Percentiles rank a stretch among this genome's conserved stretches.
phyloP scores from a whole-genome alignment of 1,140 invertebrate genomes.

The Steinernema khuongi region DNA sequence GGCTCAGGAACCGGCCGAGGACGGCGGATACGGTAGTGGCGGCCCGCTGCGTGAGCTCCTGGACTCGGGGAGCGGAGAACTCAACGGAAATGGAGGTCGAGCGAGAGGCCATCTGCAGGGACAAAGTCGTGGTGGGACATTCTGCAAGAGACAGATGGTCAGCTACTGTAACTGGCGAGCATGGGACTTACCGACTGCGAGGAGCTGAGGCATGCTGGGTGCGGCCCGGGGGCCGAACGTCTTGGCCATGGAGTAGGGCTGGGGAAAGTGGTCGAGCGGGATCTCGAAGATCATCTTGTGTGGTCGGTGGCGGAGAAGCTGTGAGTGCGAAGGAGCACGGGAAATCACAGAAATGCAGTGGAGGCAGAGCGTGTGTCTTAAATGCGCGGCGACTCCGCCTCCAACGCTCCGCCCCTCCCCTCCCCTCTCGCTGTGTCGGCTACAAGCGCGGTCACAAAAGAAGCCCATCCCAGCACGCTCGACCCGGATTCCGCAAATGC shows the following conservation, averaged over 20 bases:
- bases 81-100: background rate
- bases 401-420: background rate
- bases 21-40: background rate
- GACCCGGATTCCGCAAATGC: background rate
- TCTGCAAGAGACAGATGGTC: background rate
- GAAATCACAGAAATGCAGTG: constrained; percentile 16
- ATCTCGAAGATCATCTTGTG: constrained; percentile 9
- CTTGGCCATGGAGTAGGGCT: constrained; percentile 5
- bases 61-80: background rate
- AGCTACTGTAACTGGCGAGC: background rate
- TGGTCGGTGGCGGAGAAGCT: background rate
- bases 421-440: background rate
- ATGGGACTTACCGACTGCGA: background rate
- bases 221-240: background rate
- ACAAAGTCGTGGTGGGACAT: background rate
- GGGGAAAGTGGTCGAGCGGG: background rate
- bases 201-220: constrained; percentile 5
- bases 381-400: constrained; percentile 3
- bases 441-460: background rate
- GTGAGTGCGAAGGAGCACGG: constrained; percentile 10
- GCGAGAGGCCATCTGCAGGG: background rate
- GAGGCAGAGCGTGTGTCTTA: background rate
- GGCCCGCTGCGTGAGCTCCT: background rate
- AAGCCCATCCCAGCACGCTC: background rate
- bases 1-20: background rate